Evolutionary conservation across 1,140 invertebrate species (phyloP).

Genomic region (Cyclina sinensis): DNA sequence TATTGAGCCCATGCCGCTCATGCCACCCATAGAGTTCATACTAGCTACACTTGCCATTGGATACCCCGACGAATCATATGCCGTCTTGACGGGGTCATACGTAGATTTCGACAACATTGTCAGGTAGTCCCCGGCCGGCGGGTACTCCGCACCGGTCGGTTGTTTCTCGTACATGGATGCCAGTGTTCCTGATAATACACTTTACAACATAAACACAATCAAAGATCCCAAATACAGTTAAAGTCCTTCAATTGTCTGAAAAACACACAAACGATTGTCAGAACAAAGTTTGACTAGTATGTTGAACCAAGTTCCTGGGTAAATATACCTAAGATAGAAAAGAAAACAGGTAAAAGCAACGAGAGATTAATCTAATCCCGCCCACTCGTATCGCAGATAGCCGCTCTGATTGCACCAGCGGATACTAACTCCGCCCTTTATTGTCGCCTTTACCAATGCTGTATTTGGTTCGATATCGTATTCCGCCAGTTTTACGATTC

Average conservation of each 20-base stretch:
- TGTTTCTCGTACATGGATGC: slow-evolving; percentile 76
- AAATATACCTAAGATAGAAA: slow-evolving; percentile 68
- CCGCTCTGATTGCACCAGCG: background rate
- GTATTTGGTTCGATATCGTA: slow-evolving; percentile 27
- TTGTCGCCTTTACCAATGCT: slow-evolving; percentile 57
- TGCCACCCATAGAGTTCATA: slow-evolving; percentile 84
- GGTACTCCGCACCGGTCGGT: slow-evolving; percentile 71
- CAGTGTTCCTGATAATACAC: background rate
- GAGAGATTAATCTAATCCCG: slow-evolving; percentile 40
- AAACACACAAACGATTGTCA: slow-evolving; percentile 57
- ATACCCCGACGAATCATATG: slow-evolving; percentile 78
- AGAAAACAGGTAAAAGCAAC: slow-evolving; percentile 58
- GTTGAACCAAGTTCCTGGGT: slow-evolving; percentile 64
- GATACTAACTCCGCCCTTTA: slow-evolving; percentile 44
- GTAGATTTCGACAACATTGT: slow-evolving; percentile 74
- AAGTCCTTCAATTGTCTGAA: slow-evolving; percentile 50
- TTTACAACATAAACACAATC: slow-evolving; percentile 26
- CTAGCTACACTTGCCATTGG: slow-evolving; percentile 81
- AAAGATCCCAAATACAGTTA: slow-evolving; percentile 21
- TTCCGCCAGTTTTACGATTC: background rate
- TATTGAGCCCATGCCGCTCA: slow-evolving; percentile 82
- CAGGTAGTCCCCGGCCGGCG: slow-evolving; percentile 75
- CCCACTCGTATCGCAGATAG: slow-evolving; percentile 12
- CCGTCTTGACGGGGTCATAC: slow-evolving; percentile 73
- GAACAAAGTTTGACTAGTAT: slow-evolving; percentile 65